Evolutionary conservation across 2,888 invertebrate genomes (phyloP).

Genomic region (Himalopsyche japonica): DNA sequence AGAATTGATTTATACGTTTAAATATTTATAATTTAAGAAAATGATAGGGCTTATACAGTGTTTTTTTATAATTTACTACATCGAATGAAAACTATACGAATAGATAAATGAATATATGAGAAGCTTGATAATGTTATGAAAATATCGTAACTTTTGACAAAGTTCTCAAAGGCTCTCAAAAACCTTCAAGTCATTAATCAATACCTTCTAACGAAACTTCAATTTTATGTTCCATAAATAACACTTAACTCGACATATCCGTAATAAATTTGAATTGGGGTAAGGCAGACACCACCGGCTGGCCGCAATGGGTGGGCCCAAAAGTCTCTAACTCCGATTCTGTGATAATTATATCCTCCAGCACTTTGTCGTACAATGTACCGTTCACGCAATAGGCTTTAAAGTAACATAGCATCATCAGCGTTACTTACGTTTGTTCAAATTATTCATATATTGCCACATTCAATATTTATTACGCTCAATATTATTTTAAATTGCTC

Average conservation of each 20-base stretch:
- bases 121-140: background rate
- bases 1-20: too few species aligned
- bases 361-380: background rate
- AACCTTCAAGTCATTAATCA: constrained; percentile 23
- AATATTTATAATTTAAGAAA: too few species aligned
- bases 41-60: too few species aligned
- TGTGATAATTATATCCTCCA: constrained; percentile 33
- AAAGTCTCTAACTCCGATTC: background rate
- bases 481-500: background rate
- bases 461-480: background rate
- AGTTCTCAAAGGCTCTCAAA: constrained; percentile 9
- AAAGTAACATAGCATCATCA: background rate
- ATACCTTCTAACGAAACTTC: constrained; percentile 6
- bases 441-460: background rate
- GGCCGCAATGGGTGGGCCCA: constrained; percentile 13
- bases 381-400: background rate
- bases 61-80: too few species aligned
- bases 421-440: background rate
- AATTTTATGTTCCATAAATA: constrained; percentile 27
- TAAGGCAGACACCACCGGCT: constrained; percentile 5
- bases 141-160: background rate
- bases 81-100: too few species aligned
- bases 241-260: constrained; percentile 37
- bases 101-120: too few species aligned
- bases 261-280: constrained; percentile 39